phyloP scores from a whole-genome alignment of 2,113 vertebrate species.

The Psittacula cyanocephala region DNA sequence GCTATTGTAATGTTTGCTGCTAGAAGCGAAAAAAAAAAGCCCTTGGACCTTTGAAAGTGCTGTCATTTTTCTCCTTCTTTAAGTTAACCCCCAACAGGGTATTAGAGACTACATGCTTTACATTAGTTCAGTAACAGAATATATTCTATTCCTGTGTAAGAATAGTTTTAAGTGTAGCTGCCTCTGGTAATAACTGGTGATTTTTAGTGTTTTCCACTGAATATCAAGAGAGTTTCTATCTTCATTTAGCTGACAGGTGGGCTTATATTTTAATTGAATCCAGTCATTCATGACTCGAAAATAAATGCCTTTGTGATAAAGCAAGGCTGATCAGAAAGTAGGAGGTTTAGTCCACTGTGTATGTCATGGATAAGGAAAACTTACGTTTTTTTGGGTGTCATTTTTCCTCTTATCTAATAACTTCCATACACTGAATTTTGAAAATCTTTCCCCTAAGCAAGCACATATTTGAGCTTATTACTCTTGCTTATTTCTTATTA shows the following conservation, averaged over 20 bases:
- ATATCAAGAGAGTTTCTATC: not conserved
- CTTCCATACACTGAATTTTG: not conserved
- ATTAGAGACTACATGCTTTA: not conserved
- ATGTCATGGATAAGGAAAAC: not conserved
- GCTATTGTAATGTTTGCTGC: not conserved
- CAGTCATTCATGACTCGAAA: not conserved
- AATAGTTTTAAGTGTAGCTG: not conserved
- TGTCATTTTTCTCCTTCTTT: not conserved
- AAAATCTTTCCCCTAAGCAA: not conserved
- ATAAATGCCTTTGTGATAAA: not conserved
- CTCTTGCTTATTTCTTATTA: not conserved
- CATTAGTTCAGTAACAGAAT: not conserved
- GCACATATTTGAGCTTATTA: not conserved
- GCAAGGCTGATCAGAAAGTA: not conserved
- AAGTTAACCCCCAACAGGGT: not conserved
- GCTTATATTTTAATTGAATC: conserved; percentile 18
- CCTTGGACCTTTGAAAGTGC: not conserved
- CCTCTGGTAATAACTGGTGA: not conserved
- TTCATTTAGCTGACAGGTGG: not conserved
- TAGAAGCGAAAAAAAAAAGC: not conserved
- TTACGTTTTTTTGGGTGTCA: not conserved
- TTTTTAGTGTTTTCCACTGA: not conserved
- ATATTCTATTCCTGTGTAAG: not conserved
- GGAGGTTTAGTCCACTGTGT: not conserved
- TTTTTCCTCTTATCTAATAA: not conserved